phyloP scores from a whole-genome alignment of 1,140 invertebrate species.

The Drosophila neocordata region DNA sequence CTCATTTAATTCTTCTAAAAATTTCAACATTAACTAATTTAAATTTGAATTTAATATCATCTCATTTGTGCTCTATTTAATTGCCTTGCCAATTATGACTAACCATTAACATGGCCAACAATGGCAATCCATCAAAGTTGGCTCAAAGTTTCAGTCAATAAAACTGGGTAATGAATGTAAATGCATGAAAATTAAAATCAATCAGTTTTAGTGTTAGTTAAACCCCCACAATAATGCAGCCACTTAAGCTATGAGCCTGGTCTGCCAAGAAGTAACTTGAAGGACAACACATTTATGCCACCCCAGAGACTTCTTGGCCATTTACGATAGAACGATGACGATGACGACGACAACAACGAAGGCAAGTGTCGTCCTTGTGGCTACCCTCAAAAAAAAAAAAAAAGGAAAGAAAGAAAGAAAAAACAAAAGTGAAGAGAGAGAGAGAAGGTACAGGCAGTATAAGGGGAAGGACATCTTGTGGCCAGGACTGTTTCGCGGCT shows the following conservation, averaged over 20 bases:
- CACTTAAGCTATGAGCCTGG: slow-evolving; percentile 64
- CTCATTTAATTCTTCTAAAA: neutral
- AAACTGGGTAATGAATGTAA: slow-evolving; percentile 65
- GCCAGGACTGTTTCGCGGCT: slow-evolving; percentile 53
- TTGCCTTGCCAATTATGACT: slow-evolving; percentile 1
- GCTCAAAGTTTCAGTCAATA: slow-evolving; percentile 28
- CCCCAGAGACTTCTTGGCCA: slow-evolving; percentile 72
- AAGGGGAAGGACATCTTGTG: slow-evolving; percentile 44
- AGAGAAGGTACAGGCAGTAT: slow-evolving; percentile 10
- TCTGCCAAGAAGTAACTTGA: slow-evolving; percentile 38
- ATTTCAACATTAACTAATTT: neutral
- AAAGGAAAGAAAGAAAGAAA: slow-evolving; percentile 19
- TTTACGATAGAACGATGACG: slow-evolving; percentile 54
- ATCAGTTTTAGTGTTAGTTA: slow-evolving; percentile 81
- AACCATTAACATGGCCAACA: slow-evolving; percentile 24
- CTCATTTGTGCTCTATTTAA: neutral
- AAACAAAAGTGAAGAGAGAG: slow-evolving; percentile 17
- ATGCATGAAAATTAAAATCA: slow-evolving; percentile 79
- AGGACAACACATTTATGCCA: slow-evolving; percentile 80
- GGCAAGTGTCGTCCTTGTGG: slow-evolving; percentile 66
- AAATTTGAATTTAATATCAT: neutral
- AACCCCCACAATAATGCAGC: slow-evolving; percentile 76
- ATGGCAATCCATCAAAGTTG: slow-evolving; percentile 33
- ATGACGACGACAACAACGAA: slow-evolving; percentile 26
- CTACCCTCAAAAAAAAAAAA: slow-evolving; percentile 19